phyloP scores from a whole-genome alignment of 1,140 invertebrate species.

The Aphelinus atriplicis region DNA sequence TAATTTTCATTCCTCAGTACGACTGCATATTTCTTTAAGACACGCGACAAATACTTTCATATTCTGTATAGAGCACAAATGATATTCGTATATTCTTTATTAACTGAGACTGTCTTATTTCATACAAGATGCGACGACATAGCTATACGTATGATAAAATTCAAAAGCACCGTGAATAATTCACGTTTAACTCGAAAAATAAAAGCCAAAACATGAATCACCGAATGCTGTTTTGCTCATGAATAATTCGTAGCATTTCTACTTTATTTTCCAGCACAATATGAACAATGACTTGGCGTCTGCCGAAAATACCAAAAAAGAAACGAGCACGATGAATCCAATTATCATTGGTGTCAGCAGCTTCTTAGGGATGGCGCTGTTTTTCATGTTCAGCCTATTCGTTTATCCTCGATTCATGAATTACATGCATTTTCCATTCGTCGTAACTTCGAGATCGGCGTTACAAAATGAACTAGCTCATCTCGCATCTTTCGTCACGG shows the following conservation, averaged over 20 bases:
- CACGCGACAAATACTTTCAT: too few species aligned
- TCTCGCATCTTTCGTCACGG: constrained; percentile 19
- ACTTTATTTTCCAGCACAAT: constrained; percentile 31
- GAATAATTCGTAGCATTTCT: neutral
- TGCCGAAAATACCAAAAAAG: constrained; percentile 19
- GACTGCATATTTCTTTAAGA: too few species aligned
- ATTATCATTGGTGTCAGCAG: constrained; percentile 36
- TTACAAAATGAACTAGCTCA: constrained; percentile 18
- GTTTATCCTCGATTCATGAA: constrained; percentile 34
- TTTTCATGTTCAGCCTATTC: constrained; percentile 35
- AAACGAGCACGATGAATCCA: constrained; percentile 32
- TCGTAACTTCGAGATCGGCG: constrained; percentile 6
- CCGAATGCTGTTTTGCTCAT: too few species aligned
- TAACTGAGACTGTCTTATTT: too few species aligned
- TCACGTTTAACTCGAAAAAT: too few species aligned
- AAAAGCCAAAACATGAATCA: too few species aligned
- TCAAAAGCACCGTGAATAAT: too few species aligned
- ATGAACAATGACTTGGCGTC: constrained; percentile 9
- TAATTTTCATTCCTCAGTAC: too few species aligned
- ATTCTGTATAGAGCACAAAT: too few species aligned
- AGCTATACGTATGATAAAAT: too few species aligned
- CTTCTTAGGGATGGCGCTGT: constrained; percentile 39
- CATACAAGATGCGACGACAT: too few species aligned
- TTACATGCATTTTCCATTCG: constrained; percentile 27
- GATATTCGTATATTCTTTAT: too few species aligned